A percentile compares a stretch with the other conserved stretches of the same genome.
Conservation (phyloP, 1,140 invertebrate genomes). For the Drosophila nasuta region DNA sequence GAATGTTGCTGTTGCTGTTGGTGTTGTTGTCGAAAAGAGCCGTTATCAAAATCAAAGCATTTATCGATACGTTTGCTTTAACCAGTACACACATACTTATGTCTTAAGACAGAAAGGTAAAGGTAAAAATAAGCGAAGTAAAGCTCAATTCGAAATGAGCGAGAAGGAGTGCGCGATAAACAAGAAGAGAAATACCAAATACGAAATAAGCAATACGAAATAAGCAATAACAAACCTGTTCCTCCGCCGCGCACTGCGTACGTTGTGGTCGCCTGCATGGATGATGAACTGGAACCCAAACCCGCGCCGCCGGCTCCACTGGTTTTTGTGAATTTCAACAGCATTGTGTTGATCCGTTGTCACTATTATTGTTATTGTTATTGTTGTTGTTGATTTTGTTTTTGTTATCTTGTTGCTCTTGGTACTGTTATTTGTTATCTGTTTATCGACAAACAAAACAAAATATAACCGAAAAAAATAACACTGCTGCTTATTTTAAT, state of each 20-base stretch:
- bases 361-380: slow-evolving; percentile 22
- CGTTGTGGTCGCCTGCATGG: slow-evolving; percentile 68
- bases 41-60: slow-evolving; percentile 30
- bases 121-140: background rate
- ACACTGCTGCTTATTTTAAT: background rate
- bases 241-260: slow-evolving; percentile 70
- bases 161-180: slow-evolving; percentile 2
- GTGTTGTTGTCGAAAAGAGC: background rate
- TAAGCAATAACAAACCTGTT: slow-evolving; percentile 69
- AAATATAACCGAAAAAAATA: slow-evolving; percentile 27
- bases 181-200: slow-evolving; percentile 15
- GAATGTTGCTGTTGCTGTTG: background rate
- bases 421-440: slow-evolving; percentile 29
- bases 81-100: background rate
- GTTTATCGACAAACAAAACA: slow-evolving; percentile 16
- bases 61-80: background rate
- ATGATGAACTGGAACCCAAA: slow-evolving; percentile 63
- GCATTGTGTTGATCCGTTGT: slow-evolving; percentile 49
- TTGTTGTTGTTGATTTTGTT: background rate
- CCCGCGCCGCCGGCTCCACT: slow-evolving; percentile 65
- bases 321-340: slow-evolving; percentile 64
- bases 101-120: slow-evolving; percentile 12
- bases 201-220: slow-evolving; percentile 7
- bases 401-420: slow-evolving; percentile 8
- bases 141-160: slow-evolving; percentile 11